Base-by-base conservation (phyloP, 2,888 invertebrate species). In the Cynaeus angustus region DNA sequence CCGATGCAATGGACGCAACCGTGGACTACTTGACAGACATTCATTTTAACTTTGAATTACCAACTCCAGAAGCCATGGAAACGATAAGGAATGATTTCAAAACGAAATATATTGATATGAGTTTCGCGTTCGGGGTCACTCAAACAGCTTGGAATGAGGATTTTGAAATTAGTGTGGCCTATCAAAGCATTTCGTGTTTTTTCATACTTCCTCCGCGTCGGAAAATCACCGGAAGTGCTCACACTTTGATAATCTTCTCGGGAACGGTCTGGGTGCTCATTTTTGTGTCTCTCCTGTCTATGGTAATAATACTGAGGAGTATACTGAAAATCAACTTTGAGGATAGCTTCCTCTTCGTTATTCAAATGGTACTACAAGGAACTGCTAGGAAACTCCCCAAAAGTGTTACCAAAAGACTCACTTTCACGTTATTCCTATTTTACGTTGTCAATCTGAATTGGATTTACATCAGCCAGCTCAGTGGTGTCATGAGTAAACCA, bases 121-220 rank as follows among this genome's bases (percentile, higher is more conserved):
- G 7, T n/a, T 7, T 33, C 7, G 2, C 9, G 3, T 33, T 33
- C n/a, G 33, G 33, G 1, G 33, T 7, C 21, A 21, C 21, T 21
- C 21, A 1, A 21, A 21, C 21, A 4, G 2, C 21, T 1, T 33
- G 7, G n/a, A 33, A n/a, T 33, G 1, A 12, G 1, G 46, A 13
- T 7, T 46, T 50, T 26, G 48, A 50, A 28, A 1, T 5, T 3
- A 46, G 8, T 9, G 6, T 21, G 4, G 4, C 16, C 1, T 46
- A 46, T 9, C 21, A 46, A 14, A 16, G n/a, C 43, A 43, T 13
- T 13, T 10, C 6, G 9, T 43, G 43, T 12, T 50, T 21, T n/a
- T 50, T 50, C 28, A n/a, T 50, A 6, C 28, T 50, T 5, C 48
- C 48, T 2, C 48, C 48, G n/a, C 5, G 48, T 4, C 48, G 48